Evolutionary conservation across 2,113 vertebrate species (phyloP).

Genomic region (Trematomus loennbergii): DNA sequence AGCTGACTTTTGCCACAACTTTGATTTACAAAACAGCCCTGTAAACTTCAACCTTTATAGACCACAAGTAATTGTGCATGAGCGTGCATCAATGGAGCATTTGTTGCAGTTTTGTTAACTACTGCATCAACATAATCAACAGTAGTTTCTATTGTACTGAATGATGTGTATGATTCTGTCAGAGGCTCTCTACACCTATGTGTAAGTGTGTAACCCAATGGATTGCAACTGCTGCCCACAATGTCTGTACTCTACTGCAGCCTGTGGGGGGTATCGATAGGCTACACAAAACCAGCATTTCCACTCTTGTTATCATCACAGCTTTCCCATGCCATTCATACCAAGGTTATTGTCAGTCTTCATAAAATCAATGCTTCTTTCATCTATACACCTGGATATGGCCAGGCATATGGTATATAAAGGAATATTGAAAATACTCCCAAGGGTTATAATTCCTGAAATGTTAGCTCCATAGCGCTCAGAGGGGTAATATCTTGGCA

Average conservation of each 20-base stretch:
- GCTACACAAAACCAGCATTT: conserved; percentile 39
- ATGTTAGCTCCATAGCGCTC: conserved; percentile 60
- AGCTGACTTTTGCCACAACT: conserved; percentile 88
- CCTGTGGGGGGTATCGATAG: conserved; percentile 46
- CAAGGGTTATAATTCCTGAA: conserved; percentile 47
- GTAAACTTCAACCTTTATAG: conserved; percentile 49
- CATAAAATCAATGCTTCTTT: conserved; percentile 58
- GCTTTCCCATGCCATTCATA: conserved; percentile 26
- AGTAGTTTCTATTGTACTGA: background rate
- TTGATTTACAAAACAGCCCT: conserved; percentile 88
- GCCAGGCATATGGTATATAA: conserved; percentile 35
- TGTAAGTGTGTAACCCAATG: conserved; percentile 1
- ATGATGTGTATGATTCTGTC: background rate
- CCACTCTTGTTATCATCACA: conserved; percentile 50
- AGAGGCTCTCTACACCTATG: background rate
- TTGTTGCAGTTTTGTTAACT: background rate
- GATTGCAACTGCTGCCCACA: conserved; percentile 21
- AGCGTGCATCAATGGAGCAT: background rate
- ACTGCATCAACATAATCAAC: background rate
- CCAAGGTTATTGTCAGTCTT: conserved; percentile 62
- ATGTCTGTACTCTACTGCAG: conserved; percentile 14
- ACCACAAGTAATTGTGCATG: conserved; percentile 14
- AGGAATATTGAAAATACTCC: conserved; percentile 12
- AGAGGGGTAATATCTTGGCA: conserved; percentile 62
- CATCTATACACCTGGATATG: conserved; percentile 27